These are phyloP conservation scores for Ooceraea biroi DNA, from an alignment of 1,140 invertebrate genomes.

Conservation along the genomic window DNA sequence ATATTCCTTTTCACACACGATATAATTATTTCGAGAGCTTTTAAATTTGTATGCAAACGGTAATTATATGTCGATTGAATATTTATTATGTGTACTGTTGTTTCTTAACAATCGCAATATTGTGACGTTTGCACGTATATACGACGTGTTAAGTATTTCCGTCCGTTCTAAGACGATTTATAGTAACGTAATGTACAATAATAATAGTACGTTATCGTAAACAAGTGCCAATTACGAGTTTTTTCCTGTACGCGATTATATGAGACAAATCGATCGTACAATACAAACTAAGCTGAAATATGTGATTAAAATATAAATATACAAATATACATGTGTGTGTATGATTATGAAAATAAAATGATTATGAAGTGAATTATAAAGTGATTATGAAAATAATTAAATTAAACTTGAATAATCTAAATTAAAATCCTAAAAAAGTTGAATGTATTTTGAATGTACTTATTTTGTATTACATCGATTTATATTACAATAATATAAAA, in stretches of 20 bases:
- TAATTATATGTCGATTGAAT: background rate
- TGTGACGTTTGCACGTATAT: background rate
- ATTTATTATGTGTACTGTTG: background rate
- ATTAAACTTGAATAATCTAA: too few species aligned
- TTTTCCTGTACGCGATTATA: background rate
- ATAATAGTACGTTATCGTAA: background rate
- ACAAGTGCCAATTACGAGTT: background rate
- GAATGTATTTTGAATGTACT: too few species aligned
- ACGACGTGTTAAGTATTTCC: background rate
- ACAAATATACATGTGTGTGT: too few species aligned
- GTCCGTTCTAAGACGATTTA: slow-evolving; percentile 22
- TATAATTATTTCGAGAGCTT: background rate
- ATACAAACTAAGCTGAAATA: too few species aligned
- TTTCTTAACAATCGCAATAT: slow-evolving; percentile 3
- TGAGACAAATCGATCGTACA: background rate
- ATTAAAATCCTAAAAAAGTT: too few species aligned
- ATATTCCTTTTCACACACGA: background rate
- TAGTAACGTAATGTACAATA: background rate
- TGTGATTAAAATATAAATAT: too few species aligned
- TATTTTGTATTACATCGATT: too few species aligned
- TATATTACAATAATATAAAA: too few species aligned
- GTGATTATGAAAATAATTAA: too few species aligned
- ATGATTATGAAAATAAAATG: too few species aligned
- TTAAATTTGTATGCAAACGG: background rate
- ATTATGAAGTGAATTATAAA: too few species aligned